Evolutionary conservation across 2,888 invertebrate species (phyloP), one percentile per base, ranked within the genome.

Genomic region (Criorhina ranunculi): DNA sequence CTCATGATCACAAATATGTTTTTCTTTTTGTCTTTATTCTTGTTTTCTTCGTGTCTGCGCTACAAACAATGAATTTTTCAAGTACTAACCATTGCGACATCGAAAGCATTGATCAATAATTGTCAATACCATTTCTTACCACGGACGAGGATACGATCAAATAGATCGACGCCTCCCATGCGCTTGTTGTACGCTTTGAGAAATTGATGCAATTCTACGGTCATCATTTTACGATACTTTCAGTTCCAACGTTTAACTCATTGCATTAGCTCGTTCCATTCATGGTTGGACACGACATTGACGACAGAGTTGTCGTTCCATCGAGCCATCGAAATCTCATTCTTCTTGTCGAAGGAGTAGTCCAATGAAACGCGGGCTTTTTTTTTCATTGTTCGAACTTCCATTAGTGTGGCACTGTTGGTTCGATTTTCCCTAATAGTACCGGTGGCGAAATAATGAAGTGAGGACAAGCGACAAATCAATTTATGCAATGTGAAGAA

Each of bases 21-120:
- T n/a, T n/a, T n/a, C n/a, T n/a, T n/a, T n/a, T n/a, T n/a, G n/a
- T n/a, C n/a, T n/a, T n/a, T n/a, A n/a, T n/a, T n/a, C n/a, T n/a
- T n/a, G n/a, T n/a, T n/a, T n/a, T 59, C n/a, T 59, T 59, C 37
- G 59, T 37, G 37, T 24, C 17, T 59, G 40, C n/a, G 7, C 40
- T n/a, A 3, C 24, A 24, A 3, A 4, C 24, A 24, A 24, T 24
- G 24, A 17, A 33, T 55, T 33, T 55, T 80, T 60, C 75, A n/a
- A n/a, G n/a, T n/a, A n/a, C n/a, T n/a, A n/a, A n/a, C n/a, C n/a
- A n/a, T n/a, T n/a, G n/a, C n/a, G n/a, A n/a, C n/a, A n/a, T n/a
- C n/a, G n/a, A n/a, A 69, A 17, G 80, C 72, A 24, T 80, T 80
- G 42, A 75, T 62, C 55, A 81, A 49, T 9, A 76, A 46, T 35